Evolutionary conservation across 2,888 invertebrate genomes (phyloP).

Genomic region (Limnephilus lunatus): DNA sequence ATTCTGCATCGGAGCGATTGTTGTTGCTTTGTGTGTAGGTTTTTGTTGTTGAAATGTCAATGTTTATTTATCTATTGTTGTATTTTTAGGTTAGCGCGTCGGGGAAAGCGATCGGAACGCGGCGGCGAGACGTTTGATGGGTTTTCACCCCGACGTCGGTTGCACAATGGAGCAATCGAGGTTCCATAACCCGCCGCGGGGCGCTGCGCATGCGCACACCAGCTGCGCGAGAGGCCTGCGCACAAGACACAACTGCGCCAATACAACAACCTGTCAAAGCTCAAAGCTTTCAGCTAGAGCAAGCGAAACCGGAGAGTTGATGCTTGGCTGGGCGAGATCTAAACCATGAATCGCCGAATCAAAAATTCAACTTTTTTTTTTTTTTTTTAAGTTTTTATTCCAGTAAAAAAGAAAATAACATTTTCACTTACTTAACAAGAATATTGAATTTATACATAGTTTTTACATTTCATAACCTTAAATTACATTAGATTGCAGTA

Average conservation of each 20-base stretch:
- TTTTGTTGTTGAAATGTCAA: not conserved
- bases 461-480: too few species aligned
- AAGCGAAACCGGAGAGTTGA: too few species aligned
- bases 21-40: not conserved
- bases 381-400: too few species aligned
- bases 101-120: not conserved
- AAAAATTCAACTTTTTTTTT: too few species aligned
- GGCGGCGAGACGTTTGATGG: not conserved
- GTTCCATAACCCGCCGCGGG: not conserved
- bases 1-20: not conserved
- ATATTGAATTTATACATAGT: too few species aligned
- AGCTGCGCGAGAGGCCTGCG: not conserved
- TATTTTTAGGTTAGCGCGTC: not conserved
- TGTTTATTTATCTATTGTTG: not conserved
- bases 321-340: too few species aligned
- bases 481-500: too few species aligned
- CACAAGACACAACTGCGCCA: not conserved
- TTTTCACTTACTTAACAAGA: too few species aligned
- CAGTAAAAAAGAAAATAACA: too few species aligned
- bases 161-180: not conserved
- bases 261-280: not conserved
- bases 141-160: not conserved
- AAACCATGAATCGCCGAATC: too few species aligned
- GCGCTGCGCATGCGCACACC: not conserved
- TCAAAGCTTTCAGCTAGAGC: not conserved